Evolutionary conservation across 2,797 vertebrate species (phyloP), one percentile per base, ranked within the genome.

Genomic region (Hoplostethus mediterraneus): DNA sequence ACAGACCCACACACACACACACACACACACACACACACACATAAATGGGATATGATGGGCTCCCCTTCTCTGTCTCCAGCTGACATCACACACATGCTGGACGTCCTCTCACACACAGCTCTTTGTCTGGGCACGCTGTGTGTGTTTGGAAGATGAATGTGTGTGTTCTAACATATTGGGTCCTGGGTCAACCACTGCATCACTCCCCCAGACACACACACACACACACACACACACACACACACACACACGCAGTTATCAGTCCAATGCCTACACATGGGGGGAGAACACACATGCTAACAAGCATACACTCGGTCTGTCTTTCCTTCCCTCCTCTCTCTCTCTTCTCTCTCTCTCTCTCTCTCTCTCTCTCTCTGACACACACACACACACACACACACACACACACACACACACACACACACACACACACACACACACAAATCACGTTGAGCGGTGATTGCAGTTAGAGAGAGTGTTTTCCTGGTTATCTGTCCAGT

Each of bases 11-110:
- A 73, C 82, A 67, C 82, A 59, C 47, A 79, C 75, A 88, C 82
- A 59, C 47, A 79, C 75, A 88, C 80, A 73, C 82, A 67, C 85
- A 83, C 80, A 73, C 82, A 67, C 82, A 59, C 47, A 79, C 75
- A 88, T 87, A 86, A 90, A 84, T 9, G 82, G 84, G 86, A 90
- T 90, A 89, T 88, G 89, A 92, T 91, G 91, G 84, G 85, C 88
- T 93, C 83, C 83, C 71, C 81, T 86, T 85, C 78, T 89, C 88
- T 92, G 87, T 92, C 84, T 90, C 89, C 83, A 86, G 89, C 90
- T 91, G 92, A 93, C 91, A 91, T 90, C 86, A 87, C 90, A 92
- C 92, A 92, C 90, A 92, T 92, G 92, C 91, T 89, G 86, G 80
- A 90, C 57, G 78, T 90, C 91, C 81, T 85, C 87, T 89, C 89